Evolutionary conservation across 2,888 invertebrate genomes (phyloP).

Genomic region (Cosmorhoe ocellata): DNA sequence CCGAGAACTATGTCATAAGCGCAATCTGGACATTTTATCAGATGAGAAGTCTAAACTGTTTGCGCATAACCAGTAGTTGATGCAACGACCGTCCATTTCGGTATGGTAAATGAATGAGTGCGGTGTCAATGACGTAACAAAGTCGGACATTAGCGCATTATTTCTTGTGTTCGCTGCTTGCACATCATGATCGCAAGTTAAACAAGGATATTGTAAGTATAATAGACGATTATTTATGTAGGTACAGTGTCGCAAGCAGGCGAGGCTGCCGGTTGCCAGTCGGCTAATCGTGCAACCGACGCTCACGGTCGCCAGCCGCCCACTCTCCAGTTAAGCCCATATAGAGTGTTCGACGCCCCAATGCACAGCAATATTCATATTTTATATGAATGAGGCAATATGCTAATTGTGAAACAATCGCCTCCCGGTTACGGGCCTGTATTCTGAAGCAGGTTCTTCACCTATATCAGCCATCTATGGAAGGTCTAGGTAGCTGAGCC

Average conservation of each 20-base stretch:
- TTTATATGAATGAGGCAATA: slow-evolving; percentile 68
- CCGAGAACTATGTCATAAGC: slow-evolving; percentile 22
- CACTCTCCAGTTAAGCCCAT: slow-evolving; percentile 77
- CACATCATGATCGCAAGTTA: slow-evolving; percentile 31
- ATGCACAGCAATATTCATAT: slow-evolving; percentile 72
- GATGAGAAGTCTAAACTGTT: slow-evolving; percentile 26
- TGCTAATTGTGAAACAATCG: slow-evolving; percentile 65
- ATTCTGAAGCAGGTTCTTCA: slow-evolving; percentile 5
- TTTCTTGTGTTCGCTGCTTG: slow-evolving; percentile 23
- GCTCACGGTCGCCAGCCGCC: slow-evolving; percentile 78
- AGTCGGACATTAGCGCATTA: slow-evolving; percentile 16
- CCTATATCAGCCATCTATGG: too few relatives aligned
- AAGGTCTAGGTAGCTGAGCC: too few relatives aligned
- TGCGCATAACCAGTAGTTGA: slow-evolving; percentile 28
- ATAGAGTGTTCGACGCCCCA: slow-evolving; percentile 70
- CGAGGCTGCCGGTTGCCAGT: slow-evolving; percentile 48
- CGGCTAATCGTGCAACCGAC: slow-evolving; percentile 67
- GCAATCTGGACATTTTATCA: slow-evolving; percentile 28
- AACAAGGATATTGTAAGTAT: slow-evolving; percentile 39
- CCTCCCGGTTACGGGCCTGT: slow-evolving; percentile 21
- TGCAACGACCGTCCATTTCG: slow-evolving; percentile 26
- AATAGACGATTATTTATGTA: slow-evolving; percentile 62
- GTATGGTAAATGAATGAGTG: slow-evolving; percentile 24
- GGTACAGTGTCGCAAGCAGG: slow-evolving; percentile 66
- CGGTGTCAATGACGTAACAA: slow-evolving; percentile 24